Evolutionary conservation across 2,888 invertebrate species (phyloP).

Genomic region (Plebejus anna): DNA sequence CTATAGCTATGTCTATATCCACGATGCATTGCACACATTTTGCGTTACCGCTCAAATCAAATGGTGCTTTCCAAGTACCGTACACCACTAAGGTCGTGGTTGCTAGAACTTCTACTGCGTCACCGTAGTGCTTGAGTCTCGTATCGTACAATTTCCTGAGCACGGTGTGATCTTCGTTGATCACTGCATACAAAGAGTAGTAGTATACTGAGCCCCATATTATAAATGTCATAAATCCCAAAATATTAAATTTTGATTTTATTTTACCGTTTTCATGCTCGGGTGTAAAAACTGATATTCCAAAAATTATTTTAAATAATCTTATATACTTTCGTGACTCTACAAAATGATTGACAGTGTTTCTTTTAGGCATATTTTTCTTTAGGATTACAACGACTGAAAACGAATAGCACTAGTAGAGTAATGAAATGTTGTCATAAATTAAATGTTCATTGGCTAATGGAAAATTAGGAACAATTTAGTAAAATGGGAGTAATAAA

Average conservation of each 20-base stretch:
- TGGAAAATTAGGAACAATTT: slow-evolving; percentile 2
- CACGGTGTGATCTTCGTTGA: slow-evolving; percentile 51
- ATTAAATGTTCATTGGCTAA: neutral
- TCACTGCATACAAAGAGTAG: slow-evolving; percentile 49
- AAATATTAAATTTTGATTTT: slow-evolving; percentile 41
- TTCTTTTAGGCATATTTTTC: slow-evolving; percentile 37
- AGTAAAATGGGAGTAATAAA: neutral
- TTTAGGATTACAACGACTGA: slow-evolving; percentile 29
- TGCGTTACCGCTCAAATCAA: slow-evolving; percentile 44
- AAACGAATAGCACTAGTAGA: neutral
- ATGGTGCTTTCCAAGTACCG: slow-evolving; percentile 53
- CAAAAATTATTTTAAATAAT: slow-evolving; percentile 46
- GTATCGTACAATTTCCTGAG: slow-evolving; percentile 55
- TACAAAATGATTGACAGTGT: slow-evolving; percentile 47
- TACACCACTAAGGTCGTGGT: slow-evolving; percentile 47
- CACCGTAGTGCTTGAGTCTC: slow-evolving; percentile 57
- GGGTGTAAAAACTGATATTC: slow-evolving; percentile 45
- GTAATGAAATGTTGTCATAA: slow-evolving; percentile 5
- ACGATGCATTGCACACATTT: slow-evolving; percentile 45
- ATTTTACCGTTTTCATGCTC: slow-evolving; percentile 35
- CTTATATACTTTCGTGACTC: slow-evolving; percentile 46
- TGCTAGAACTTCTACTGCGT: slow-evolving; percentile 50
- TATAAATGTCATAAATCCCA: slow-evolving; percentile 45
- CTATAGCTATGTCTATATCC: slow-evolving; percentile 49
- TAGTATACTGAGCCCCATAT: slow-evolving; percentile 48